Conservation (phyloP, 1,140 invertebrate genomes). For the Magallana ariakensis region DNA sequence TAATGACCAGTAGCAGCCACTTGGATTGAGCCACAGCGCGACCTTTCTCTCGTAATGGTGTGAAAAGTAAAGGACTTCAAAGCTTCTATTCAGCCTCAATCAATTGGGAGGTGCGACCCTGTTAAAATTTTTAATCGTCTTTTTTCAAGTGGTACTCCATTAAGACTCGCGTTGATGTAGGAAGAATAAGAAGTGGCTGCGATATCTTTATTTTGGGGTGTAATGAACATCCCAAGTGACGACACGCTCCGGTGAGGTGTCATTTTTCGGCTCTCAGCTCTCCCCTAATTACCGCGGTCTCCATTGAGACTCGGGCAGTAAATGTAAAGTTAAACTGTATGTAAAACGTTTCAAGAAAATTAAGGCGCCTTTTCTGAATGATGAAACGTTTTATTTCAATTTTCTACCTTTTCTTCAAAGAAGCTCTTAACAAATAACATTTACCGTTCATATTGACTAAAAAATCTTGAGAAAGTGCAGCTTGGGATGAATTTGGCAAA, state of each 20-base stretch:
- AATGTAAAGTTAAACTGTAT: not conserved
- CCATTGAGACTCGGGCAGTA: not conserved
- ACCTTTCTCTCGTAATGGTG: constrained; percentile 30
- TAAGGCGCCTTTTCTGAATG: not conserved
- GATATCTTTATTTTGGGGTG: constrained; percentile 36
- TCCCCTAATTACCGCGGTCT: not conserved
- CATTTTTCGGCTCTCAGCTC: constrained; percentile 5
- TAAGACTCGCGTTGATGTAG: constrained; percentile 25
- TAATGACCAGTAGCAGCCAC: constrained; percentile 1
- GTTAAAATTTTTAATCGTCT: constrained; percentile 37
- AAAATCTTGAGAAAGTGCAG: constrained; percentile 11
- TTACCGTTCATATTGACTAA: not conserved
- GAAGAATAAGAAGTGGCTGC: constrained; percentile 32
- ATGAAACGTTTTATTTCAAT: not conserved
- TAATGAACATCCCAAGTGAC: constrained; percentile 36
- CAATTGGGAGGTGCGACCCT: constrained; percentile 23
- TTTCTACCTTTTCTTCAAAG: constrained; percentile 12
- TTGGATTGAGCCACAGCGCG: constrained; percentile 8
- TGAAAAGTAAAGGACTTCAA: constrained; percentile 35
- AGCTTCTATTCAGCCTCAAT: constrained; percentile 20
- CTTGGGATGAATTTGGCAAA: not conserved
- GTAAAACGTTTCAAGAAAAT: not conserved
- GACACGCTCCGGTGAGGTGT: not conserved
- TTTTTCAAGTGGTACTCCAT: constrained; percentile 35
- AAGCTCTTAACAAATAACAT: not conserved